Percentiles rank a stretch among this genome's conserved stretches.
Conservation (phyloP, 2,113 vertebrate species). For the Galeopterus variegatus region DNA sequence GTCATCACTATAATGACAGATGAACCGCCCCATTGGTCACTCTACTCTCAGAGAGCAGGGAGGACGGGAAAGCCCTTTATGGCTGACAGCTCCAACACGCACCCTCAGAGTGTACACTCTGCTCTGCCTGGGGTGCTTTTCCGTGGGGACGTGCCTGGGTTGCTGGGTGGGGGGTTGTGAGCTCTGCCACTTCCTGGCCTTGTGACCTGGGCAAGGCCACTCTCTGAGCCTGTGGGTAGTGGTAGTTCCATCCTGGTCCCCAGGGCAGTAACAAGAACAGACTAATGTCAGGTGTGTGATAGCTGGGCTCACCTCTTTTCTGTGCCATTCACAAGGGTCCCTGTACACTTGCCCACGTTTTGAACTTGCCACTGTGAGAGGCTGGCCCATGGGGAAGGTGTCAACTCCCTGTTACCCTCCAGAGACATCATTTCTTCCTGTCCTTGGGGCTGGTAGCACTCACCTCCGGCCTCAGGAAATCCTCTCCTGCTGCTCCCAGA, state of each 20-base stretch:
- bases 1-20: neutral
- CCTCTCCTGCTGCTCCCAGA: slow-evolving; percentile 67
- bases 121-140: neutral
- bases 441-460: slow-evolving; percentile 67
- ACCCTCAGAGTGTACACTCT: neutral
- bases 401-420: neutral
- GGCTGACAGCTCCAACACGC: neutral
- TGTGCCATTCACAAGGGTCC: neutral
- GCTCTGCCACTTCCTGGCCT: neutral
- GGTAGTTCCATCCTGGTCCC: neutral
- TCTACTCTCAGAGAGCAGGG: neutral
- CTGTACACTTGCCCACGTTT: neutral
- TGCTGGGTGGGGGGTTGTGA: neutral
- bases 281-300: neutral
- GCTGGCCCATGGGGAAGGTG: neutral
- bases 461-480: slow-evolving; percentile 82
- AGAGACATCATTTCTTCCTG: slow-evolving; percentile 72
- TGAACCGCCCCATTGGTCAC: neutral
- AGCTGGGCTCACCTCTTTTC: neutral
- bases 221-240: neutral
- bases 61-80: neutral
- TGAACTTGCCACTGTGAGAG: neutral
- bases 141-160: fast-evolving
- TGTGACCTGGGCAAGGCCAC: neutral
- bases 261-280: neutral